phyloP scores from a whole-genome alignment of 1,140 invertebrate genomes.

The Euura saliciscinereae region DNA sequence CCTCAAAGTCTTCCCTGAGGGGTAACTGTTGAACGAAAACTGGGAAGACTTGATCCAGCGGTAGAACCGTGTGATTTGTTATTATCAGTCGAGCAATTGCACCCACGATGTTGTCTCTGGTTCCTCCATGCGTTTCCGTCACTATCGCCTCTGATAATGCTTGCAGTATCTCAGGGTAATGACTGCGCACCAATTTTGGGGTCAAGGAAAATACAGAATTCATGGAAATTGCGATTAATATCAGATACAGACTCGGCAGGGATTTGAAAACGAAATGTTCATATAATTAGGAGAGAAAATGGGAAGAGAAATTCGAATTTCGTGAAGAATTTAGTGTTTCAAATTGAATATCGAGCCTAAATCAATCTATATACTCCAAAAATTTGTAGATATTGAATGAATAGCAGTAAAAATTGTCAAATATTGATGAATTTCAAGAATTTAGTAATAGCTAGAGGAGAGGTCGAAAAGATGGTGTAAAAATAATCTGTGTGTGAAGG shows the following conservation, averaged over 20 bases:
- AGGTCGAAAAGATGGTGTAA: background rate
- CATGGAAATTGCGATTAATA: slow-evolving; percentile 8
- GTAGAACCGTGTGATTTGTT: slow-evolving; percentile 67
- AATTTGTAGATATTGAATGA: slow-evolving; percentile 16
- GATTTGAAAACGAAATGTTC: too few species aligned
- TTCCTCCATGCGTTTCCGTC: slow-evolving; percentile 66
- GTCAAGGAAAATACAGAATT: slow-evolving; percentile 6
- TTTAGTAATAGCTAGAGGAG: background rate
- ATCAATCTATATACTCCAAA: slow-evolving; percentile 13
- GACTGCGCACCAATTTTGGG: slow-evolving; percentile 45
- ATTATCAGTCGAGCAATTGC: slow-evolving; percentile 77
- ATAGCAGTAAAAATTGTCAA: slow-evolving; percentile 10
- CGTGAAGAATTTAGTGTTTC: too few species aligned
- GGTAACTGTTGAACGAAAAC: slow-evolving; percentile 75
- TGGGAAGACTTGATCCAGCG: slow-evolving; percentile 74
- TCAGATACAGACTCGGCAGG: background rate
- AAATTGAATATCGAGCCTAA: too few species aligned
- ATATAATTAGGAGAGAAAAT: background rate
- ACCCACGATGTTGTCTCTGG: slow-evolving; percentile 80
- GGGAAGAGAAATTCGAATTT: too few species aligned
- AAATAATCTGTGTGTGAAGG: slow-evolving; percentile 46
- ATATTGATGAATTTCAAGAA: background rate
- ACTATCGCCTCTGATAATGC: slow-evolving; percentile 67
- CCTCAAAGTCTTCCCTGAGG: slow-evolving; percentile 75
- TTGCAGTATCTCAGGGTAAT: slow-evolving; percentile 70